Evolutionary conservation across 2,888 invertebrate species (phyloP).

Genomic region (Steinernema carpocapsae): DNA sequence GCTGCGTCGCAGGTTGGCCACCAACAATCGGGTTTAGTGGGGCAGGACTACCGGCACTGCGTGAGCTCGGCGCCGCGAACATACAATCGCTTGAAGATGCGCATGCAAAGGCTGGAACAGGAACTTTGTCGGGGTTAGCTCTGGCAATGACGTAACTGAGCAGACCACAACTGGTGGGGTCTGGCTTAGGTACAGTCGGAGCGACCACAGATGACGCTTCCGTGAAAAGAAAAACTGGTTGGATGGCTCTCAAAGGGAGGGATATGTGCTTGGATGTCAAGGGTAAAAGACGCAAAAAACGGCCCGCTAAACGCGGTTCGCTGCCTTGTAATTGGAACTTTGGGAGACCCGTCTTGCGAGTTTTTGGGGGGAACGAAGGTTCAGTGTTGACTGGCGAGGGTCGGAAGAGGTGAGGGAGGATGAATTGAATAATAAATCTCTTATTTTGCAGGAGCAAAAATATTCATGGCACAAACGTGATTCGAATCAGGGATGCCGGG

Average conservation of each 20-base stretch:
- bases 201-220: background rate
- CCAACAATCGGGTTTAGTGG: slow-evolving; percentile 16
- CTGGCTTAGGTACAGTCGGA: too few species aligned
- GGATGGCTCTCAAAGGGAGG: slow-evolving; percentile 23
- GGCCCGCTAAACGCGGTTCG: slow-evolving; percentile 6
- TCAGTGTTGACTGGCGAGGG: too few species aligned
- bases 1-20: slow-evolving; percentile 27
- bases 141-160: slow-evolving; percentile 7
- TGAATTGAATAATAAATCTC: slow-evolving; percentile 26
- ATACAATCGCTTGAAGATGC: slow-evolving; percentile 31
- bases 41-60: slow-evolving; percentile 35
- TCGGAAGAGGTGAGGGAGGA: slow-evolving; percentile 9
- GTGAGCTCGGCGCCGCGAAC: slow-evolving; percentile 34
- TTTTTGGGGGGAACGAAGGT: background rate
- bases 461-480: background rate
- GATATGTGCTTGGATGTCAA: background rate
- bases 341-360: slow-evolving; percentile 26
- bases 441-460: background rate
- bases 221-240: background rate
- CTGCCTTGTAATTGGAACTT: background rate
- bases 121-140: slow-evolving; percentile 15
- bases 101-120: slow-evolving; percentile 33
- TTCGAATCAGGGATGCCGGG: background rate
- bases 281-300: background rate
- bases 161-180: background rate